Percentiles rank a stretch among this genome's conserved stretches.
Conservation (phyloP, 2,797 vertebrate species). For the Enteromius afrohamiltoni region DNA sequence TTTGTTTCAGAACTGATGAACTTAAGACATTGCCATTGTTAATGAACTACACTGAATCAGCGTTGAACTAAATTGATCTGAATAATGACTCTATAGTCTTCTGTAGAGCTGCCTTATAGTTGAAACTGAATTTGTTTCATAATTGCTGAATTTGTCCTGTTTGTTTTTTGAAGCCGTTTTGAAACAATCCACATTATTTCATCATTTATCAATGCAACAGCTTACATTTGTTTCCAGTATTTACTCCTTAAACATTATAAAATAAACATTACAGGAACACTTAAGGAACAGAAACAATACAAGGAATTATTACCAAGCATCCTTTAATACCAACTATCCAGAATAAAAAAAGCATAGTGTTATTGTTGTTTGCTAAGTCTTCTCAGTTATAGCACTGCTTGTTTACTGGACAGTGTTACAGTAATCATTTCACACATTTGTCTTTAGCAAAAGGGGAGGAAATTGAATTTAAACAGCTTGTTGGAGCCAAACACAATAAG, state of each 20-base stretch:
- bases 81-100: conserved; percentile 1
- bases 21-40: neutral
- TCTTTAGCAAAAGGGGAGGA: conserved; percentile 19
- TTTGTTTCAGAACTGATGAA: neutral
- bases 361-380: neutral
- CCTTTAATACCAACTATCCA: neutral
- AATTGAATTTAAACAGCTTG: conserved; percentile 30
- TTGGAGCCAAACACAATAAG: conserved; percentile 20
- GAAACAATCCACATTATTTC: neutral
- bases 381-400: neutral
- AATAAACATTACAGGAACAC: neutral
- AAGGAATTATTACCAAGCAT: neutral
- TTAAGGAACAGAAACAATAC: neutral
- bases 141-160: neutral
- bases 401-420: neutral
- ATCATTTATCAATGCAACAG: neutral
- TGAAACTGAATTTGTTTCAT: neutral
- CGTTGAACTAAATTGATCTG: neutral
- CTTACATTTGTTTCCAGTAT: neutral
- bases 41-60: neutral
- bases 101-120: neutral
- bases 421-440: conserved; percentile 14
- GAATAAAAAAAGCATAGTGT: no score
- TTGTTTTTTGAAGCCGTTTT: neutral
- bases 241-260: neutral